These are phyloP conservation scores for Anas bahamensis DNA, from an alignment of 2,797 vertebrate species.

Conservation along the genomic window DNA sequence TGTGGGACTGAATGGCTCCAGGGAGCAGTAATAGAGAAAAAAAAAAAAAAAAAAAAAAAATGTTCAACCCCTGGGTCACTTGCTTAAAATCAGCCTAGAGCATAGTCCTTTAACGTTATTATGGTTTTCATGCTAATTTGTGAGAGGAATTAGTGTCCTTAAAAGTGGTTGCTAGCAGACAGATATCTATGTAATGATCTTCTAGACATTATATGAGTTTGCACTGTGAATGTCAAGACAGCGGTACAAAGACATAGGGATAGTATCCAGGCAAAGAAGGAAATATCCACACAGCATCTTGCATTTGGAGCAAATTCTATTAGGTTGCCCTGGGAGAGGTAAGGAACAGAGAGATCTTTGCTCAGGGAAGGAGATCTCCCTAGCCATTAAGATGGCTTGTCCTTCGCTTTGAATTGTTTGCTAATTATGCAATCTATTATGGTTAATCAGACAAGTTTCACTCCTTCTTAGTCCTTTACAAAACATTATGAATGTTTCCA, in stretches of 20 bases:
- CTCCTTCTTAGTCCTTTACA: slow-evolving; percentile 6
- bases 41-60: background rate
- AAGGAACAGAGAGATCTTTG: background rate
- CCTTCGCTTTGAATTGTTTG: slow-evolving; percentile 26
- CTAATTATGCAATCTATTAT: slow-evolving; percentile 23
- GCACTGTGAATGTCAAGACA: background rate
- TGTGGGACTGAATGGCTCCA: background rate
- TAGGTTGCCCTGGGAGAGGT: too few relatives aligned
- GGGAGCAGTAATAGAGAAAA: background rate
- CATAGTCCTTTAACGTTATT: background rate
- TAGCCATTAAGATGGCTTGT: background rate
- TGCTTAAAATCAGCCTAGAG: background rate
- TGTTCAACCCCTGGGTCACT: background rate
- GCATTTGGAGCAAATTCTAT: background rate
- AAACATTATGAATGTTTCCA: background rate
- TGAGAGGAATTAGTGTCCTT: background rate
- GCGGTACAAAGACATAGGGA: background rate
- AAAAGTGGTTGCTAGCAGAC: background rate
- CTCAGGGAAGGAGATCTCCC: background rate
- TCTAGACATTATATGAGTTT: background rate
- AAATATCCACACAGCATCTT: background rate
- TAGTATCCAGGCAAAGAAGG: background rate
- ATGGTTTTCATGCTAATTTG: background rate
- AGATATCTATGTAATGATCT: background rate
- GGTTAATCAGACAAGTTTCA: slow-evolving; percentile 52